phyloP scores from a whole-genome alignment of 2,888 invertebrate species.

The Oscheius onirici region DNA sequence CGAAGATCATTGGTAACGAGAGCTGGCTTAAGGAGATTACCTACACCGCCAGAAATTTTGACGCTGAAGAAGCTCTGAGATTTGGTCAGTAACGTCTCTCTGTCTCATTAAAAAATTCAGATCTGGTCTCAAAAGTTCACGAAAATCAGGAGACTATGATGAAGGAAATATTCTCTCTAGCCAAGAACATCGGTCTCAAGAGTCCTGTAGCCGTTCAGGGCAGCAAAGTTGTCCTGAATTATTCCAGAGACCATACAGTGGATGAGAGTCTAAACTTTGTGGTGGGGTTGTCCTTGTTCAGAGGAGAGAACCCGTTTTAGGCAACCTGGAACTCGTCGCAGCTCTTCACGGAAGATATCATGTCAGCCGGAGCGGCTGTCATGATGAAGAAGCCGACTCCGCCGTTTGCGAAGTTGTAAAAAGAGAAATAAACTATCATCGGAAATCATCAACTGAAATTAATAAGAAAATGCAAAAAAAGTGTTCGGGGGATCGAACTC shows the following conservation, averaged over 20 bases:
- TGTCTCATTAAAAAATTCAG: not conserved
- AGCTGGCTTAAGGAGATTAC: slow-evolving; percentile 71
- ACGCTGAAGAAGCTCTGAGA: slow-evolving; percentile 75
- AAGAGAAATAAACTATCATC: no score
- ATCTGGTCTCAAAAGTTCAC: slow-evolving; percentile 36
- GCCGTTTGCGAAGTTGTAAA: slow-evolving; percentile 32
- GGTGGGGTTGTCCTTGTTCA: not conserved
- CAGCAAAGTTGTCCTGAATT: slow-evolving; percentile 81
- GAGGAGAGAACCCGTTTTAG: not conserved
- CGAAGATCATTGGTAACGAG: slow-evolving; percentile 76
- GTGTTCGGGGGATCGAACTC: no score
- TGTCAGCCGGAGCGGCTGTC: slow-evolving; percentile 18
- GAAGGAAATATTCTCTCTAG: slow-evolving; percentile 75
- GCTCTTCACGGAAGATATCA: slow-evolving; percentile 33
- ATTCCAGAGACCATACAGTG: slow-evolving; percentile 87
- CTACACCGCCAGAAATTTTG: slow-evolving; percentile 85
- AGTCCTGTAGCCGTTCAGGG: slow-evolving; percentile 94
- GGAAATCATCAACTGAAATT: no score
- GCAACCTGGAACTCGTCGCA: slow-evolving; percentile 35
- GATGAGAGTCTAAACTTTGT: slow-evolving; percentile 75
- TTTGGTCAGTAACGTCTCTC: slow-evolving; percentile 66
- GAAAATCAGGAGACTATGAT: slow-evolving; percentile 34
- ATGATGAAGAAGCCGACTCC: slow-evolving; percentile 27
- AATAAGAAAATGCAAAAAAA: no score
- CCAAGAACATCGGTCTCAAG: slow-evolving; percentile 83